A percentile compares a stretch with the other conserved stretches of the same genome.
phyloP scores from a whole-genome alignment of 2,888 invertebrate species.

The Sesia apiformis region DNA sequence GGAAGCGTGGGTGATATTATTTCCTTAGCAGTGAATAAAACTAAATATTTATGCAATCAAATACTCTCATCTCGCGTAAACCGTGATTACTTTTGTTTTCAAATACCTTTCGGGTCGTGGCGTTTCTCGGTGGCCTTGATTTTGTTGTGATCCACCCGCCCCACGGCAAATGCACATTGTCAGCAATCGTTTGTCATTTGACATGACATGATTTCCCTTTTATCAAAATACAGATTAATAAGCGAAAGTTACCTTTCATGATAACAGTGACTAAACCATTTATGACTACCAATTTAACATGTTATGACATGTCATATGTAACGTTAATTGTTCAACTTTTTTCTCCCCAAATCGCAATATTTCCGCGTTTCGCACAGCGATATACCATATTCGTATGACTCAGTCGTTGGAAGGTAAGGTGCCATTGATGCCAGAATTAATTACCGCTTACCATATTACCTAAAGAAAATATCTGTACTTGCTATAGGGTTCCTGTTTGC shows the following conservation, averaged over 20 bases:
- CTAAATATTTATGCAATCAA: conserved; percentile 28
- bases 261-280: conserved; percentile 13
- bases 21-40: conserved; percentile 9
- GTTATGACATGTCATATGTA: conserved; percentile 31
- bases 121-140: conserved; percentile 37
- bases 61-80: conserved; percentile 33
- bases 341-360: conserved; percentile 19
- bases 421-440: conserved; percentile 31
- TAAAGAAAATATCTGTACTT: not conserved
- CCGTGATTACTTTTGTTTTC: conserved; percentile 64
- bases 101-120: conserved; percentile 29
- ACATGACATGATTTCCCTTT: conserved; percentile 55
- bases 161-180: conserved; percentile 34
- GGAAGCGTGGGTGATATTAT: conserved; percentile 19
- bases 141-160: conserved; percentile 31
- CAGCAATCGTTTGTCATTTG: conserved; percentile 40
- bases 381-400: conserved; percentile 23
- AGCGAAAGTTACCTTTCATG: conserved; percentile 42
- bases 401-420: conserved; percentile 28
- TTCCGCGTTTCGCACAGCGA: conserved; percentile 34
- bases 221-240: conserved; percentile 43
- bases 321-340: conserved; percentile 33
- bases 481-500: not conserved
- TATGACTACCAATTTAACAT: conserved; percentile 8
- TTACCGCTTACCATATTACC: conserved; percentile 13